These are phyloP conservation scores for Ammodytes marinus DNA, from an alignment of 2,113 vertebrate genomes.

Conservation along the genomic window DNA sequence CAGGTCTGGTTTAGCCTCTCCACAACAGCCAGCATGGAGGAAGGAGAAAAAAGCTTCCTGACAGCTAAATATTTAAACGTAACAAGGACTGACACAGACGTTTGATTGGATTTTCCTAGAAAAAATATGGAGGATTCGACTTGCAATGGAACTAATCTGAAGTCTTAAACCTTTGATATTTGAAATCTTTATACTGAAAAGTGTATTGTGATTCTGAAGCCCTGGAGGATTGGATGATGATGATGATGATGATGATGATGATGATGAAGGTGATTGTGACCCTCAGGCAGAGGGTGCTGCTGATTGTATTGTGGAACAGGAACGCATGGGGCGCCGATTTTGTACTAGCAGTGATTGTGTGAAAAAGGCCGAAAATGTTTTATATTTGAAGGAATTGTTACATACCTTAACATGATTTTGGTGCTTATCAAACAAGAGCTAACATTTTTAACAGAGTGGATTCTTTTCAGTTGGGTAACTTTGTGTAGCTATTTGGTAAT, in stretches of 20 bases:
- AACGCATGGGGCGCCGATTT: neutral
- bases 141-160: neutral
- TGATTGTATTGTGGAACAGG: constrained; percentile 25
- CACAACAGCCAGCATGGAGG: neutral
- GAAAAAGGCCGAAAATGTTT: neutral
- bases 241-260: constrained; percentile 11
- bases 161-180: constrained; percentile 2
- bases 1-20: neutral
- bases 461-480: neutral
- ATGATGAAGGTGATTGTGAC: constrained; percentile 25
- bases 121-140: neutral
- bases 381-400: neutral
- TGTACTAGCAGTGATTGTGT: constrained; percentile 7
- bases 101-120: neutral
- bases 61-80: neutral
- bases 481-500: neutral
- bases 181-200: neutral
- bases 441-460: neutral
- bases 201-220: neutral
- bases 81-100: neutral
- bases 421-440: neutral
- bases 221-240: neutral
- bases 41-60: constrained; percentile 1
- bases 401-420: neutral
- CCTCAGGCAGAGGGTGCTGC: constrained; percentile 16